These are phyloP conservation scores for Odontomachus brunneus DNA, from an alignment of 1,140 invertebrate genomes.

Conservation along the genomic window DNA sequence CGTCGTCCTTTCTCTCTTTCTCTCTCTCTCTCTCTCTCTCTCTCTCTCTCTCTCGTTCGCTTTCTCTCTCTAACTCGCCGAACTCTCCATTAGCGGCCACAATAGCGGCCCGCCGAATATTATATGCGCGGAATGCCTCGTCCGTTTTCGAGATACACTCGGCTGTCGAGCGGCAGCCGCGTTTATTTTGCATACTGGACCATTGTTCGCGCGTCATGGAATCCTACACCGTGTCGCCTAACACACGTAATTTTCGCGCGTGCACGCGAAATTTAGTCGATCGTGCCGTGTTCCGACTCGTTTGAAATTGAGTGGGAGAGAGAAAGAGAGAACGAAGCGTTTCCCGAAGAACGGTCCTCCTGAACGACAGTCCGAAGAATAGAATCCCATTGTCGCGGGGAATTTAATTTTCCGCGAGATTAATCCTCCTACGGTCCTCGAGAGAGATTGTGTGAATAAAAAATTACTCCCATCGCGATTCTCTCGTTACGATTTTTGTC, in stretches of 20 bases:
- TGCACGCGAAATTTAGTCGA: constrained; percentile 35
- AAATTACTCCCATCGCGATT: too few relatives aligned
- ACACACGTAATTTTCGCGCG: constrained; percentile 45
- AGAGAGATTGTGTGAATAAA: too few relatives aligned
- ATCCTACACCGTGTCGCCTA: constrained; percentile 40
- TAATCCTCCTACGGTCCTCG: neutral
- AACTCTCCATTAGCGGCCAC: constrained; percentile 67
- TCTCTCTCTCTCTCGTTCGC: neutral
- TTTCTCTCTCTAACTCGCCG: constrained; percentile 24
- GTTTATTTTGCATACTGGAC: constrained; percentile 57
- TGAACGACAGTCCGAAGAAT: too few relatives aligned
- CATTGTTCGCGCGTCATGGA: constrained; percentile 54
- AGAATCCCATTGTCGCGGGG: neutral
- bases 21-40: constrained; percentile 6
- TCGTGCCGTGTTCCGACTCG: neutral
- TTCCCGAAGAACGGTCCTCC: too few relatives aligned
- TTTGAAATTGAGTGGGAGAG: neutral
- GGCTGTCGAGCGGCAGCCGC: constrained; percentile 46
- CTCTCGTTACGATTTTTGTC: too few relatives aligned
- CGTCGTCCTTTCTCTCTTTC: neutral
- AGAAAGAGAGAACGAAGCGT: neutral
- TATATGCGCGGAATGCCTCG: constrained; percentile 52
- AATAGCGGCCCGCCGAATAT: constrained; percentile 54
- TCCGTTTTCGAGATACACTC: constrained; percentile 60
- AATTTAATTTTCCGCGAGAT: neutral